Evolutionary conservation across 2,113 vertebrate genomes (phyloP), one percentile per base, ranked within the genome.

Genomic region (Zingel zingel): DNA sequence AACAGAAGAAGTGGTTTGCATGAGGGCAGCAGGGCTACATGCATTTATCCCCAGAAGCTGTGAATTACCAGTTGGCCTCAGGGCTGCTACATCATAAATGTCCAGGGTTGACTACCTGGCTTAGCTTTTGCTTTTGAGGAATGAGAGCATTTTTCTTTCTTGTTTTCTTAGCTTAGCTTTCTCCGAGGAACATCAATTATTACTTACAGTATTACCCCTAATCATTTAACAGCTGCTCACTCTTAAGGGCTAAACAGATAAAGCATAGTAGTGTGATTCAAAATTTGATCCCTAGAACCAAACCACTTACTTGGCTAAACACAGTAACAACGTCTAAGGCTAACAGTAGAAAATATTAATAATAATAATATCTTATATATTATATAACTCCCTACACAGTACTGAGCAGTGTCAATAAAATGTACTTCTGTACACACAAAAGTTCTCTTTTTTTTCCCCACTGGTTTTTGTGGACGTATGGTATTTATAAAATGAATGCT

Each of bases 401-500:
- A n/a, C 36, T 43, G 6, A 19, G 12, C 25, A 25, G 15, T 21
- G 16, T 36, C 21, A 11, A 54, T 69, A 25, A 58, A 82, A 36
- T 25, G 25, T 33, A n/a, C 48, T 21, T 53, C 19, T 36, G 43
- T 33, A 45, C 62, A 78, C 33, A 78, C 33, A 81, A 6, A 77
- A 1, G 33, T 27, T 56, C 12, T 18, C 5, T 58, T 63, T 33
- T 70, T 33, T 70, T 25, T 58, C 16, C 39, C 16, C 10, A 45
- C 16, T 81, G 45, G 2, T 39, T 79, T 84, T 61, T 45, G 23
- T 71, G 30, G 72, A 74, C 23, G 10, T 51, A 57, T 63, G 30
- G 61, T 78, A 77, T 86, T 87, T 84, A 74, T 58, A 50, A 16
- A 73, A 10, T 27, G 45, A 79, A 78, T 25, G 69, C 48, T 82